Evolutionary conservation across 1,140 invertebrate species (phyloP).

Genomic region (Amphibalanus amphitrite): DNA sequence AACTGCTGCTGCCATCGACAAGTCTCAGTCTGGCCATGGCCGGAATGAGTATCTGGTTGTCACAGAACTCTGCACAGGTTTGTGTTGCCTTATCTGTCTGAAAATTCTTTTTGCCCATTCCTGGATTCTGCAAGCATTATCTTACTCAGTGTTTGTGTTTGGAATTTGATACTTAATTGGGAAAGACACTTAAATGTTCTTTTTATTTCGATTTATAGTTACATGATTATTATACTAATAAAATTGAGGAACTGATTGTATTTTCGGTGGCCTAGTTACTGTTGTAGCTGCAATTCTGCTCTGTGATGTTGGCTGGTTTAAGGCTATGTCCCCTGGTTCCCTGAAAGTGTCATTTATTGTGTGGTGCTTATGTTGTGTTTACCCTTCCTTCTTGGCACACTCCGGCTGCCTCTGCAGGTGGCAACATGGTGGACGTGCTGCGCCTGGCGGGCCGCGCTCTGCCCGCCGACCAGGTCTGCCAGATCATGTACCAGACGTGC

Average conservation of each 20-base stretch:
- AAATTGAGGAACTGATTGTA: too few species aligned
- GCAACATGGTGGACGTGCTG: slow-evolving; percentile 63
- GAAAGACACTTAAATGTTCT: too few species aligned
- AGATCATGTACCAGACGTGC: slow-evolving; percentile 80
- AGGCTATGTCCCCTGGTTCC: slow-evolving; percentile 2
- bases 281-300: slow-evolving; percentile 3
- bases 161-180: too few species aligned
- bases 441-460: slow-evolving; percentile 42
- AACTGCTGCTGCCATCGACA: slow-evolving; percentile 30
- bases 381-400: slow-evolving; percentile 11
- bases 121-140: too few species aligned
- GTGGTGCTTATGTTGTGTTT: slow-evolving; percentile 6
- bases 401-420: slow-evolving; percentile 30
- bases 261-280: too few species aligned
- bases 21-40: slow-evolving; percentile 30
- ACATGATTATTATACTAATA: too few species aligned
- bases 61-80: slow-evolving; percentile 36
- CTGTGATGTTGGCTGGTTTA: too few species aligned
- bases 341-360: neutral
- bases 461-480: slow-evolving; percentile 54
- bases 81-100: too few species aligned
- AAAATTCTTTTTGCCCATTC: too few species aligned
- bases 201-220: too few species aligned
- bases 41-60: slow-evolving; percentile 34
- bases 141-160: too few species aligned